Conservation (phyloP, 2,113 vertebrate species). For the Sakesphorus luctuosus region DNA sequence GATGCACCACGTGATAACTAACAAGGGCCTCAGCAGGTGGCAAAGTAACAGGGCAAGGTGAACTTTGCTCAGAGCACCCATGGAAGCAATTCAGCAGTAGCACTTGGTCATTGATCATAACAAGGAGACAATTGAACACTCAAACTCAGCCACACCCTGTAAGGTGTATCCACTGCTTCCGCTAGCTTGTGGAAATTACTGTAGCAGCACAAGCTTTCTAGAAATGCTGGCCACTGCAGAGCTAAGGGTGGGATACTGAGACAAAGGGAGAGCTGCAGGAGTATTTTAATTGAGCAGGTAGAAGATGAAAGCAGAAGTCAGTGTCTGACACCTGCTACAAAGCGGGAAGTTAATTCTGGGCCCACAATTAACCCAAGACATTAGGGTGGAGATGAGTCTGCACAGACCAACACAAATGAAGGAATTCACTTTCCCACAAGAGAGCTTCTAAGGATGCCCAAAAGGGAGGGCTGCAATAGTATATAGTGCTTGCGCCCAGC, state of each 20-base stretch:
- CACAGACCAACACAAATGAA: slow-evolving; percentile 43
- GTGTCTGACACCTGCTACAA: slow-evolving; percentile 24
- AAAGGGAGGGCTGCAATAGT: slow-evolving; percentile 16
- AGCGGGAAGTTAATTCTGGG: slow-evolving; percentile 26
- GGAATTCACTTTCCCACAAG: slow-evolving; percentile 45
- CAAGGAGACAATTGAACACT: neutral
- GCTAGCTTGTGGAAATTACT: neutral
- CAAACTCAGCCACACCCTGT: neutral
- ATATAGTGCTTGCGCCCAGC: slow-evolving; percentile 32
- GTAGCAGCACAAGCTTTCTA: slow-evolving; percentile 36
- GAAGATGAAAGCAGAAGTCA: slow-evolving; percentile 15
- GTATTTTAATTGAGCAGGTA: slow-evolving; percentile 27
- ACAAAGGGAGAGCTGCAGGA: slow-evolving; percentile 23
- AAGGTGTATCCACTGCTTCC: neutral
- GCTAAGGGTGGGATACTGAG: slow-evolving; percentile 9
- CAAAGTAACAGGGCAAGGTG: neutral
- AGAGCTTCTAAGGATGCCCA: slow-evolving; percentile 41
- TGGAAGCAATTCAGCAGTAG: neutral
- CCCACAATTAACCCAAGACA: slow-evolving; percentile 29
- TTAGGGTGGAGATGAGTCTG: slow-evolving; percentile 7
- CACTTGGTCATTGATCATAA: neutral
- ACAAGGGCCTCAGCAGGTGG: neutral
- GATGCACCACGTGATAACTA: neutral
- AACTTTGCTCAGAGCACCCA: neutral
- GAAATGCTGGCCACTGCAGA: neutral